Percentiles rank a stretch among this genome's conserved stretches.
Evolutionary conservation across 2,113 vertebrate species (phyloP).

Genomic region (Spea bombifrons): DNA sequence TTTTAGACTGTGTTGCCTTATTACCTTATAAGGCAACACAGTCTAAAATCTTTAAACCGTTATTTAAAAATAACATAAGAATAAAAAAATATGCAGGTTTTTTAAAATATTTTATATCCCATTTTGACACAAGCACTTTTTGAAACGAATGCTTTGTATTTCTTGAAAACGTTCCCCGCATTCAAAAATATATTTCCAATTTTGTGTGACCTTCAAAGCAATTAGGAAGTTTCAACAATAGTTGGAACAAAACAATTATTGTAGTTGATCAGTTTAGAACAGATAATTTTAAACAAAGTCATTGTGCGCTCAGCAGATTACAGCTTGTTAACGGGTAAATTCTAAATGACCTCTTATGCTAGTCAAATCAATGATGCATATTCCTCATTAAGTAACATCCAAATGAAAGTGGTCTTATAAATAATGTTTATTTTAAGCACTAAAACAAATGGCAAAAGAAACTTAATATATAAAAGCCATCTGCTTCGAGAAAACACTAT

Average conservation of each 20-base stretch:
- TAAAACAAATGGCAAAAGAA: constrained; percentile 81
- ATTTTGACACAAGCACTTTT: too few species aligned
- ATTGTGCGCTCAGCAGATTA: constrained; percentile 89
- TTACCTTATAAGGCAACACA: too few species aligned
- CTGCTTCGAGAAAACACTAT: constrained; percentile 55
- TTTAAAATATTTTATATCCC: too few species aligned
- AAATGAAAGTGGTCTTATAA: constrained; percentile 90
- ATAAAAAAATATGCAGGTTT: too few species aligned
- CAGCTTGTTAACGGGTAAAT: constrained; percentile 80
- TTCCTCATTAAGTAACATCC: constrained; percentile 94
- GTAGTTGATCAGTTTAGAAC: constrained; percentile 95
- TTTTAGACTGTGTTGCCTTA: too few species aligned
- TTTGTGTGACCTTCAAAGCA: constrained; percentile 88
- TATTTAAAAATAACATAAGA: too few species aligned
- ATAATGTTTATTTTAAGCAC: constrained; percentile 93
- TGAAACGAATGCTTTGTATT: too few species aligned
- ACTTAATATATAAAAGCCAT: constrained; percentile 70
- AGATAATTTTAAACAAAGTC: constrained; percentile 99
- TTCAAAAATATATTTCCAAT: constrained; percentile 6
- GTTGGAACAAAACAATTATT: constrained; percentile 95
- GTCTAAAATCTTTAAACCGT: too few species aligned
- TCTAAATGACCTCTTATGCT: constrained; percentile 96
- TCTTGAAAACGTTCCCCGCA: background rate
- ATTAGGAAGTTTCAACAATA: constrained; percentile 90
- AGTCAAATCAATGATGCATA: constrained; percentile 96